Evolutionary conservation across 2,113 vertebrate species (phyloP).

Genomic region (Brevimyrus niger): DNA sequence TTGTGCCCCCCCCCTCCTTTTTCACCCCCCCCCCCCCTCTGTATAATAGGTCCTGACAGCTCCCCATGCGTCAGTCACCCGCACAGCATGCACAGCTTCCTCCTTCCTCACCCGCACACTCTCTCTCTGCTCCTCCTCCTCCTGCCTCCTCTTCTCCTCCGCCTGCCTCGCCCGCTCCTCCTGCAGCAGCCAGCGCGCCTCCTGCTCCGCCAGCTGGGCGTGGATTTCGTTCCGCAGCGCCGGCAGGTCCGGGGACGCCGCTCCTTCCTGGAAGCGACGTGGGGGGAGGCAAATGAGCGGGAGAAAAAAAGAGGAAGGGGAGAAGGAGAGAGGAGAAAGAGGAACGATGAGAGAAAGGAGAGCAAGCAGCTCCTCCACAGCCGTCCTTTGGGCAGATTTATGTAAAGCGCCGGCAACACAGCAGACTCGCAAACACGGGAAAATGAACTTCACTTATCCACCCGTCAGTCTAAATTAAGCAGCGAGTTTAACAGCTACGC

Average conservation of each 20-base stretch:
- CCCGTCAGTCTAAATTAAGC: neutral
- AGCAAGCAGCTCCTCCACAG: neutral
- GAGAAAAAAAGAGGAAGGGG: neutral
- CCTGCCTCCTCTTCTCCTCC: neutral
- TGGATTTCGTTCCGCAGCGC: neutral
- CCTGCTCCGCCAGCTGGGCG: neutral
- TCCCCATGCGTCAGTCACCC: neutral
- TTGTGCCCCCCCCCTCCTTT: neutral
- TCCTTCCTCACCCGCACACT: neutral
- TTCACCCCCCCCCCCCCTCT: neutral
- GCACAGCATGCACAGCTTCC: too few species aligned
- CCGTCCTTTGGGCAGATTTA: neutral
- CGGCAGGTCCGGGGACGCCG: neutral
- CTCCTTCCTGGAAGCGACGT: neutral
- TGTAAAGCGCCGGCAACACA: neutral
- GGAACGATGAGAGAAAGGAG: neutral
- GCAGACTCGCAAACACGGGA: neutral
- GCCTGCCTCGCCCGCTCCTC: neutral
- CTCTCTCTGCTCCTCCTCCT: neutral
- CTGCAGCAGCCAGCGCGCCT: neutral
- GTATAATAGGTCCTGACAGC: neutral
- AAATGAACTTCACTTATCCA: neutral
- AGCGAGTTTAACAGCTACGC: neutral
- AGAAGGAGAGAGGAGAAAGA: neutral
- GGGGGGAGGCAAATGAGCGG: neutral